Evolutionary conservation across 2,113 vertebrate species (phyloP).

Genomic region (Otolemur garnettii): DNA sequence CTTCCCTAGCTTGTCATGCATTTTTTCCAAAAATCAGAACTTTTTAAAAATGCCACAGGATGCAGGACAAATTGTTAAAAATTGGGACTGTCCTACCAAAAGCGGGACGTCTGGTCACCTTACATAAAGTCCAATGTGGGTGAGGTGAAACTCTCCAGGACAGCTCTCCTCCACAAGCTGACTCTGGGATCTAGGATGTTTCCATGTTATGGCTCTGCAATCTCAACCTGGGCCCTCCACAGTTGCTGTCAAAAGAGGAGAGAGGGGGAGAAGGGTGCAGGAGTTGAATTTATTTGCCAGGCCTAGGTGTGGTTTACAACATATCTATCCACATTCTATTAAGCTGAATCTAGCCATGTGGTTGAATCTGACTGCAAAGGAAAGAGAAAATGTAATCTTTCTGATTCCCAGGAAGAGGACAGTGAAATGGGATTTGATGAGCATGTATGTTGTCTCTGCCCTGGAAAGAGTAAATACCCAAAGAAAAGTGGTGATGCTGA

Average conservation of each 20-base stretch:
- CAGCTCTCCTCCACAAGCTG: neutral
- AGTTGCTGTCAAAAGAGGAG: neutral
- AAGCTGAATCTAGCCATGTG: neutral
- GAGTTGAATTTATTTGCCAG: neutral
- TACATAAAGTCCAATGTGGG: neutral
- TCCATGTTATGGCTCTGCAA: fast-evolving
- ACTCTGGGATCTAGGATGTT: neutral
- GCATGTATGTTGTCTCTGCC: neutral
- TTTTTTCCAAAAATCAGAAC: too few species aligned
- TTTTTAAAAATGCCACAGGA: too few species aligned
- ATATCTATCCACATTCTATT: neutral
- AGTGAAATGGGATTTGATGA: neutral
- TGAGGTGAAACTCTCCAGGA: neutral
- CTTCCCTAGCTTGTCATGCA: too few species aligned
- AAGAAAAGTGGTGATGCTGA: neutral
- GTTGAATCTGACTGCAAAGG: neutral
- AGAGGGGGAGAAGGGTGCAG: neutral
- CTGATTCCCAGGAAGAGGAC: neutral
- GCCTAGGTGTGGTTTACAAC: neutral
- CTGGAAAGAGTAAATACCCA: neutral
- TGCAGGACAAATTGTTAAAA: too few species aligned
- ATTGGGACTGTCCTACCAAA: too few species aligned
- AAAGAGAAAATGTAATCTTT: neutral
- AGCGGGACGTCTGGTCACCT: too few species aligned
- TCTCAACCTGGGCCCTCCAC: neutral